phyloP scores from a whole-genome alignment of 1,140 invertebrate species.

The Drosophila kepulauana region DNA sequence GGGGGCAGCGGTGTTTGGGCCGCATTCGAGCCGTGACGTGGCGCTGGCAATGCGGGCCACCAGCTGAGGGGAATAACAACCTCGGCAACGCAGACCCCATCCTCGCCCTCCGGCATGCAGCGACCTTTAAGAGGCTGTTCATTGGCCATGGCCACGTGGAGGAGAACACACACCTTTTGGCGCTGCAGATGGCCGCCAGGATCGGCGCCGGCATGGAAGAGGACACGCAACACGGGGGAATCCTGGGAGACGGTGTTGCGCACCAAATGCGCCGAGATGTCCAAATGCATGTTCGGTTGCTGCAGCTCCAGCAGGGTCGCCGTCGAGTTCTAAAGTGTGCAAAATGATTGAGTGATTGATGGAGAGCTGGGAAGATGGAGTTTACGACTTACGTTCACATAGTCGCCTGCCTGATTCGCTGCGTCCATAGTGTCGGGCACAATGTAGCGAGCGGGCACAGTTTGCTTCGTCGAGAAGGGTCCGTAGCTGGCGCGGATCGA shows the following conservation, averaged over 20 bases:
- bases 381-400: constrained; percentile 71
- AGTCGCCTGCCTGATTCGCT: constrained; percentile 66
- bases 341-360: neutral
- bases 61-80: constrained; percentile 92
- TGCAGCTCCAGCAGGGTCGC: constrained; percentile 87
- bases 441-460: constrained; percentile 94
- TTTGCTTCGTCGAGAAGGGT: constrained; percentile 96
- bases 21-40: constrained; percentile 72
- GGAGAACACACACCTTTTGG: constrained; percentile 89
- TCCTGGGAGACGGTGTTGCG: constrained; percentile 93
- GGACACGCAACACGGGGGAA: constrained; percentile 93
- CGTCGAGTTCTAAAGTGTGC: constrained; percentile 70
- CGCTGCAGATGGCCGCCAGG: constrained; percentile 86
- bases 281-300: constrained; percentile 90
- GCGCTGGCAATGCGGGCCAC: constrained; percentile 92
- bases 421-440: constrained; percentile 91
- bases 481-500: constrained; percentile 95
- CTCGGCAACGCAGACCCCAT: constrained; percentile 95
- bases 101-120: constrained; percentile 94
- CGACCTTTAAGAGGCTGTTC: constrained; percentile 89
- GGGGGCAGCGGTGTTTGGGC: constrained; percentile 85
- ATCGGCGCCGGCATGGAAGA: constrained; percentile 95
- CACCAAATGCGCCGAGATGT: constrained; percentile 96
- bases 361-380: no score
- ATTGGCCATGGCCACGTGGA: constrained; percentile 89